Conservation (phyloP, 2,113 vertebrate species). For the Pavo muticus region DNA sequence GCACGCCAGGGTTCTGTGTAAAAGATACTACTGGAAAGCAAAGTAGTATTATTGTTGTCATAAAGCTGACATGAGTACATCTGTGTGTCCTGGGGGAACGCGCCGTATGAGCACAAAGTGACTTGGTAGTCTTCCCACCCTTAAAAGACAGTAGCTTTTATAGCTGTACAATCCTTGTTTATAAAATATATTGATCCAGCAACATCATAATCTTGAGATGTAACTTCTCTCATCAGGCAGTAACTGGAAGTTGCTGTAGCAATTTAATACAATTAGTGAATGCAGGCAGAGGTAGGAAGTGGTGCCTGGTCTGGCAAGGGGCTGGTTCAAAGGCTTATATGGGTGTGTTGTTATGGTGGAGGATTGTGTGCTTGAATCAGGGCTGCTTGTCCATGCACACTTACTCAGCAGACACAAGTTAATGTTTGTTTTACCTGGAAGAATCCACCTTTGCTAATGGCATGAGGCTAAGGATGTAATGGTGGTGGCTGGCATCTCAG, state of each 20-base stretch:
- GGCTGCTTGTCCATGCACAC: fast-evolving
- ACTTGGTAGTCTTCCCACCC: neutral
- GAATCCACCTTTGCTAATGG: neutral
- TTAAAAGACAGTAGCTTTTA: neutral
- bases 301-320: neutral
- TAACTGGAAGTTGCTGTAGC: neutral
- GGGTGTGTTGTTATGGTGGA: neutral
- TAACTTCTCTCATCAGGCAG: neutral
- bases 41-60: neutral
- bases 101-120: neutral
- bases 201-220: neutral
- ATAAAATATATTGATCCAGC: neutral
- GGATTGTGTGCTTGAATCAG: neutral
- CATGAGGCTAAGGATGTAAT: neutral
- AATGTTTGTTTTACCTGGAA: neutral
- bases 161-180: neutral
- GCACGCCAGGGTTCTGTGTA: neutral
- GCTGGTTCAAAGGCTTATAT: neutral
- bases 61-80: neutral
- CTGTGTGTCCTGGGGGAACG: neutral
- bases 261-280: neutral
- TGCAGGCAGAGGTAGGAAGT: neutral
- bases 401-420: neutral
- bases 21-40: neutral
- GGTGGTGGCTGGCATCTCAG: neutral